A percentile compares a stretch with the other conserved stretches of the same genome.
These are phyloP conservation scores for Andricus grossulariae DNA, from an alignment of 1,140 invertebrate genomes.

Conservation along the genomic window DNA sequence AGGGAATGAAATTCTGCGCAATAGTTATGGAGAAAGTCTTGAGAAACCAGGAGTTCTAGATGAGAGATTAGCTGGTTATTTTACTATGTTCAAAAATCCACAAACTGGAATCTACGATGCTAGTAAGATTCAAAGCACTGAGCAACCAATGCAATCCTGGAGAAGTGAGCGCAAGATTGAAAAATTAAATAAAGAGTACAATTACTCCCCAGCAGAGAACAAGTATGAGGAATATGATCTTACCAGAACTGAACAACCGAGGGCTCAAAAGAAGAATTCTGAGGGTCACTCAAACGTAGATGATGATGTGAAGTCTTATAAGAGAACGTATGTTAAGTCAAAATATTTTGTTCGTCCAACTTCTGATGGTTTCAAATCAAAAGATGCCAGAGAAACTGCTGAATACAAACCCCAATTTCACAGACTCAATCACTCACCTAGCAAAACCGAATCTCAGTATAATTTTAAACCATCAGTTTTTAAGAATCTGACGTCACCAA, in stretches of 20 bases:
- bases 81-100: conserved; percentile 54
- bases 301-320: no score
- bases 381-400: no score
- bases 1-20: conserved; percentile 39
- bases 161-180: conserved; percentile 24
- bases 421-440: no score
- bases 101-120: conserved; percentile 52
- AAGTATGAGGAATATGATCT: conserved; percentile 51
- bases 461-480: no score
- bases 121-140: conserved; percentile 32
- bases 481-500: no score
- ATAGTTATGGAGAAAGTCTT: conserved; percentile 59
- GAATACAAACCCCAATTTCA: no score
- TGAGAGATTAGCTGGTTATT: conserved; percentile 55
- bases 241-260: neutral
- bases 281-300: no score
- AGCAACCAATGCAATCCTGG: conserved; percentile 14
- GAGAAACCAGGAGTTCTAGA: conserved; percentile 52
- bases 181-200: conserved; percentile 41
- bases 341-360: no score
- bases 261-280: neutral
- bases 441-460: no score
- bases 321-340: no score
- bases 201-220: conserved; percentile 24
- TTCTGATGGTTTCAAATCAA: no score